Evolutionary conservation across 2,888 invertebrate genomes (phyloP), one percentile per base, ranked within the genome.

Genomic region (Bellardia bayeri): DNA sequence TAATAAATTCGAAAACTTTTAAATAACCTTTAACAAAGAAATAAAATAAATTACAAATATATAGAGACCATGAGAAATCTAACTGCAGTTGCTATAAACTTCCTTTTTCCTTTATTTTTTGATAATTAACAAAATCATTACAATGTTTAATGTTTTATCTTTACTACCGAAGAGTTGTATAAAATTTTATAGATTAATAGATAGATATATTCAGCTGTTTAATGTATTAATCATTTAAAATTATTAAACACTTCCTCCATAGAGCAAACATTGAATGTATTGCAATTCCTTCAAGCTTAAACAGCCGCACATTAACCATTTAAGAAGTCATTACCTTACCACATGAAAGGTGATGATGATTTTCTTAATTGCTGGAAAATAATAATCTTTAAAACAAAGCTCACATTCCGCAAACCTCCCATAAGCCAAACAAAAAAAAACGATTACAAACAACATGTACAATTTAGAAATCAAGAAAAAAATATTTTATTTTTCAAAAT

Each of bases 311-410:
- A 58, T 30, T 9, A 23, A 58, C 2, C 6, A 33, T 61, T 61
- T 61, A 61, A 64, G 7, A 40, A 64, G 40, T 16, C 40, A n/a
- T 40, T 40, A 40, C 8, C 63, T 40, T 40, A 33, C 63, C 63
- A 64, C 63, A 64, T 37, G 61, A 40, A 40, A 64, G 37, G 63
- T 64, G 63, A 64, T 64, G 40, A 40, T 30, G 30, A 11, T 58
- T 5, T 13, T 58, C 13, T 30, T 58, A 58, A 58, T 40, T 8
- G 8, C 63, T 64, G 8, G 16, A 64, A 61, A 37, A 64, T 64
- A 64, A 64, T 64, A 6, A 64, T 33, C 40, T 63, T n/a, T 45
- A 42, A 42, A 9, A 58, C 23, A 42, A 61, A 33, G 30, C 7
- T 54, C 2, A 54, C 16, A 40, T 56, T 61, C 11, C 45, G 7